These are phyloP conservation scores for Fragum fragum DNA, from an alignment of 2,888 invertebrate genomes.

Conservation along the genomic window DNA sequence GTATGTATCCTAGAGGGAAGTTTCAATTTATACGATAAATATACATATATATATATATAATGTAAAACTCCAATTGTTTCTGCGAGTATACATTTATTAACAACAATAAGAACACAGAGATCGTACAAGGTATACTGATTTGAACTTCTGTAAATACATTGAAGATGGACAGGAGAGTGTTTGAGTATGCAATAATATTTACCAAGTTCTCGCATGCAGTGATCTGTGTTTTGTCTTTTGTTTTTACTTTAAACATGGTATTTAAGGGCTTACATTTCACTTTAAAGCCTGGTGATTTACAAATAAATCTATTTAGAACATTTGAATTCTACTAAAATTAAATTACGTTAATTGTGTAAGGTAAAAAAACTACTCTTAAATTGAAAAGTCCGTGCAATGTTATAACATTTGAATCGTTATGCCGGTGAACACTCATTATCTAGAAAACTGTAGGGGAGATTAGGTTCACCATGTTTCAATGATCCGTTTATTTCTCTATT, in stretches of 20 bases:
- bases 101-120: no score
- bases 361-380: background rate
- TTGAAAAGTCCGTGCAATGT: background rate
- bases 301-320: background rate
- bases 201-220: no score
- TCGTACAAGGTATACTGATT: no score
- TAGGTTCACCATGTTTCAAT: slow-evolving; percentile 28
- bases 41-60: no score
- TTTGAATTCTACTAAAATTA: background rate
- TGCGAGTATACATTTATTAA: no score
- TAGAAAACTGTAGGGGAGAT: slow-evolving; percentile 23
- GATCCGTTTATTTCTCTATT: slow-evolving; percentile 16
- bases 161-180: no score
- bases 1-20: no score
- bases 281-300: background rate
- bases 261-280: background rate
- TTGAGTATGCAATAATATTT: no score
- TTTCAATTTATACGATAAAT: no score
- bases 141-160: no score
- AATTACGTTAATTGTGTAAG: background rate
- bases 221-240: no score
- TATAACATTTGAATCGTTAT: background rate
- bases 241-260: background rate
- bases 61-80: no score
- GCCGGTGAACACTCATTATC: slow-evolving; percentile 7